These are phyloP conservation scores for Crax fasciolata DNA, from an alignment of 2,797 vertebrate species.

Conservation along the genomic window DNA sequence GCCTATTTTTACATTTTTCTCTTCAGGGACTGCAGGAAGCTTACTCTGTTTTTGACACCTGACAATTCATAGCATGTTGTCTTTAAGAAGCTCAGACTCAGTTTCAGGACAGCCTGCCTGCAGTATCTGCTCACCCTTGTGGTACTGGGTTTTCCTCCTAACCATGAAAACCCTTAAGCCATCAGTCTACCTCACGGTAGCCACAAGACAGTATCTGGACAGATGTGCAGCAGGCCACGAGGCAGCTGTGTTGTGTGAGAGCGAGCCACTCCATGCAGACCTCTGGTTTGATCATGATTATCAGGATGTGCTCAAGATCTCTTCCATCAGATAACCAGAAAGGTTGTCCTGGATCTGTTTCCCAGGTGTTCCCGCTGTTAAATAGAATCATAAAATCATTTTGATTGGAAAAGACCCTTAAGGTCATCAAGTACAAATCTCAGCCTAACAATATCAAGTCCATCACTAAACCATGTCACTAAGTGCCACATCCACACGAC, in stretches of 20 bases:
- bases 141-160: fast-evolving
- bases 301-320: not conserved
- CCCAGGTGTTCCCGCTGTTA: not conserved
- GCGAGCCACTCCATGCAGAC: fast-evolving
- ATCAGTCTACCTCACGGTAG: fast-evolving
- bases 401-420: not conserved
- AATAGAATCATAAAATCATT: not conserved
- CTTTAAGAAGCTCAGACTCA: not conserved
- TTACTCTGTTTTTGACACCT: fast-evolving
- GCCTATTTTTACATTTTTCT: not conserved
- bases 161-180: not conserved
- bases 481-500: no score
- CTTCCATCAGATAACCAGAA: not conserved
- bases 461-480: not conserved
- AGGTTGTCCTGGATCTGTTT: not conserved
- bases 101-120: not conserved
- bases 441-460: not conserved
- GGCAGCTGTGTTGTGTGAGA: not conserved
- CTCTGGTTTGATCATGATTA: not conserved
- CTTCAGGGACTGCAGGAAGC: not conserved
- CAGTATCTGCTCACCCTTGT: fast-evolving
- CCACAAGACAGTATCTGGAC: not conserved
- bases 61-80: not conserved
- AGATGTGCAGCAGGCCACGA: no score
- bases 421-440: not conserved